These are phyloP conservation scores for Leucophenga maculata DNA, from an alignment of 2,888 invertebrate genomes.

Conservation along the genomic window DNA sequence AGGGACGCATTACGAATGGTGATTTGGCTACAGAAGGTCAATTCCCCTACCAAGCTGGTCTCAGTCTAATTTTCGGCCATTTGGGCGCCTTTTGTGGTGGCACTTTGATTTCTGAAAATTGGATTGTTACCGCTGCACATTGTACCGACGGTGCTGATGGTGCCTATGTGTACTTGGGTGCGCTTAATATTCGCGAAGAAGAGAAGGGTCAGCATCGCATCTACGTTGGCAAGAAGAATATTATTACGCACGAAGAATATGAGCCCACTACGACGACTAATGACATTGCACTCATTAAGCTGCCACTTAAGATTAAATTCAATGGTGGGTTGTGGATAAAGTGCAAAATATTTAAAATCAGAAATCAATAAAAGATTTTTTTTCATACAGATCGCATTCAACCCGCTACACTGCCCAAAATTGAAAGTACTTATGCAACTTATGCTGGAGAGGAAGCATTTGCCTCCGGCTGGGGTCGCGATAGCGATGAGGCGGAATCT, in stretches of 20 bases:
- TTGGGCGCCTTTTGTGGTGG: conserved; percentile 58
- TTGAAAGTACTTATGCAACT: conserved; percentile 35
- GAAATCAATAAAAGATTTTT: not conserved
- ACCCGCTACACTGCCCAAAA: conserved; percentile 50
- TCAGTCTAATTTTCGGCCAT: conserved; percentile 28
- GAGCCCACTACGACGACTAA: conserved; percentile 42
- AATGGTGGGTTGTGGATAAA: conserved; percentile 32
- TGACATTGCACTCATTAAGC: conserved; percentile 60
- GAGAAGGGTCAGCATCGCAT: conserved; percentile 49
- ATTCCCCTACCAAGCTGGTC: conserved; percentile 51
- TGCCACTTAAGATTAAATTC: conserved; percentile 45
- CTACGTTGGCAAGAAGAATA: conserved; percentile 36
- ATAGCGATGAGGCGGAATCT: conserved; percentile 43
- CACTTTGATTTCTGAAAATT: conserved; percentile 49
- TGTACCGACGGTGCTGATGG: conserved; percentile 46
- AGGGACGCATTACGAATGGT: conserved; percentile 49
- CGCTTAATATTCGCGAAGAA: conserved; percentile 40
- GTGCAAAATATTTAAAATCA: not conserved
- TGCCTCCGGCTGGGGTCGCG: conserved; percentile 56
- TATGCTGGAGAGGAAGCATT: conserved; percentile 46
- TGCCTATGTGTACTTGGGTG: conserved; percentile 51
- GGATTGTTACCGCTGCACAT: conserved; percentile 58
- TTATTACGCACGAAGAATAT: conserved; percentile 48
- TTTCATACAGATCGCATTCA: conserved; percentile 43
- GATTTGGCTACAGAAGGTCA: conserved; percentile 39